Base-by-base conservation (phyloP, 2,888 invertebrate species). In the Vesta saturnalis region DNA sequence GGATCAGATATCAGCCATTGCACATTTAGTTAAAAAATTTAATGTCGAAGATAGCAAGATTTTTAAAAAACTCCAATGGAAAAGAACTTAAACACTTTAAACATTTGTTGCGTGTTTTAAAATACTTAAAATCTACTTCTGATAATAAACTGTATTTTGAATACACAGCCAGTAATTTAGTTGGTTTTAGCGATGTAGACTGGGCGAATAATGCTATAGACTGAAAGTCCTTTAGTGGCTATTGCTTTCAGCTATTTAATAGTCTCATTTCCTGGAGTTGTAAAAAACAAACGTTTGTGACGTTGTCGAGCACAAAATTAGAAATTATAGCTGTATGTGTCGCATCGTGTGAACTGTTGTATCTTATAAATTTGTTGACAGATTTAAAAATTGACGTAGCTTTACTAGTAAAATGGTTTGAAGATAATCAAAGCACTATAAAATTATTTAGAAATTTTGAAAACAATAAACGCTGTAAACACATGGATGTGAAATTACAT, bases 291-390 rank as follows among this genome's bases (percentile, higher is more conserved):
- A 14, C 46, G 4, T 14, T 46, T 52, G 54, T 52, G 10, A 52
- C 54, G 4, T 52, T 52, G 21, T 52, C 54, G 14, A 12, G 16
- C n/a, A 52, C 54, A 6, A 47, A 60, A 23, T 60, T 22, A 4
- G 49, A 60, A 23, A 47, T 46, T 49, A 46, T 60, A 12, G 60
- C 60, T 46, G 60, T 60, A 46, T 60, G 30, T 49, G 49, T 60
- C 14, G 60, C 49, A 21, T 47, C 47, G 1, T 60, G 60, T 60
- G 47, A 60, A 49, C 16, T 60, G 19, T 3, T 60, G 23, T 49
- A 60, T 49, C 18, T 49, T 47, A 60, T 47, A 49, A 47, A 60
- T 46, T 43, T 60, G 18, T 15, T 60, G 15, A 8, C 46, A 15
- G 60, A 46, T 60, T 60, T 46, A 46, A 43, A 19, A 46, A 23